Conservation (phyloP, 2,797 vertebrate species). For the Meriones psammophilus region DNA sequence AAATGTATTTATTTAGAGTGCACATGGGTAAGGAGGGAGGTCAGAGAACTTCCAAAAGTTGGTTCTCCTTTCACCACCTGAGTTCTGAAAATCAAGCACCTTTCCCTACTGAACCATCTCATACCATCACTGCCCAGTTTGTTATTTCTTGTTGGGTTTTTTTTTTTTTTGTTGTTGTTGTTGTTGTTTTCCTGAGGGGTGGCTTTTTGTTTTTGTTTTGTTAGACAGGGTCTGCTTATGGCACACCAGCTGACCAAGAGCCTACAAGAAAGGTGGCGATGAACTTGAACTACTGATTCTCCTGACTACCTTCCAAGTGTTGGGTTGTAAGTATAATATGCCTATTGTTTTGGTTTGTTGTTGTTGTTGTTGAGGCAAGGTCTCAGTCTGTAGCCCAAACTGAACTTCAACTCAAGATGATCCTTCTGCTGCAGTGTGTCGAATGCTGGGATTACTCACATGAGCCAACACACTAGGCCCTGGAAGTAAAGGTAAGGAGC, state of each 20-base stretch:
- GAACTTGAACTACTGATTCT: background rate
- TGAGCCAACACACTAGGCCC: background rate
- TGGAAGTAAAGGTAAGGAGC: background rate
- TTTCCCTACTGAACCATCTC: background rate
- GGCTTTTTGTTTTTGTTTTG: background rate
- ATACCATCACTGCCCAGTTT: too few relatives aligned
- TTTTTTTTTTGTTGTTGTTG: background rate
- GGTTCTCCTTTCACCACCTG: background rate
- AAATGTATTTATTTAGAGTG: background rate
- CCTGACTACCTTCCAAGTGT: background rate
- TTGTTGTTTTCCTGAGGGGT: background rate
- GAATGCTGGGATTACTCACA: background rate
- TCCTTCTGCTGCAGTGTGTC: background rate
- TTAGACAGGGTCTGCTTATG: background rate
- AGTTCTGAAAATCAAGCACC: background rate
- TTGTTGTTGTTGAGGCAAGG: background rate
- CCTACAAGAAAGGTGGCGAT: background rate
- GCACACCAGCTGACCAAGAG: background rate
- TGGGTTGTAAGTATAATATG: background rate
- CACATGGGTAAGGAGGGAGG: background rate
- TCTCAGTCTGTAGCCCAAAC: background rate
- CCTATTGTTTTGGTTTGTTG: background rate
- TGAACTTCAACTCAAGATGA: background rate
- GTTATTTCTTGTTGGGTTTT: background rate
- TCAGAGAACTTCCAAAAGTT: background rate